phyloP scores from a whole-genome alignment of 2,888 invertebrate genomes.

The Sabatieria punctata region DNA sequence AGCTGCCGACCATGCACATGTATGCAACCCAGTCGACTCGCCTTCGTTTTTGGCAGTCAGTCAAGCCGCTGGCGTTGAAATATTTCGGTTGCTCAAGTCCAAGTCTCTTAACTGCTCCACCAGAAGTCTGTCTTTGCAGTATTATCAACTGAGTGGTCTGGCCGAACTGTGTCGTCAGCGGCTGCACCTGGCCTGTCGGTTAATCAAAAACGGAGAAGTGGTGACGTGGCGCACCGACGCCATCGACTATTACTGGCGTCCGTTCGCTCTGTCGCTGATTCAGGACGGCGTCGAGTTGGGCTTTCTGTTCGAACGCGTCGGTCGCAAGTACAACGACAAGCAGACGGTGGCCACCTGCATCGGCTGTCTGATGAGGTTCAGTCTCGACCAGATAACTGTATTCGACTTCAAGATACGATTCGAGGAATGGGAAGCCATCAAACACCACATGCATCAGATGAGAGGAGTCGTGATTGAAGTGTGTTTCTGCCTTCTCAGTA shows the following conservation, averaged over 20 bases:
- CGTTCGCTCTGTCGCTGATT: slow-evolving; percentile 4
- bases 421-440: slow-evolving; percentile 8
- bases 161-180: neutral
- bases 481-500: too few relatives aligned
- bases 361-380: slow-evolving; percentile 5
- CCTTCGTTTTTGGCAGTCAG: too few relatives aligned
- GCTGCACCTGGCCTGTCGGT: neutral
- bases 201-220: neutral
- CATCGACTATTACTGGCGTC: slow-evolving; percentile 9
- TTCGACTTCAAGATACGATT: slow-evolving; percentile 8
- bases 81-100: too few relatives aligned
- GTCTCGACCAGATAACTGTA: slow-evolving; percentile 5
- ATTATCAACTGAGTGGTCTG: slow-evolving; percentile 6
- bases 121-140: neutral
- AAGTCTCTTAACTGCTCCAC: too few relatives aligned
- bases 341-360: slow-evolving; percentile 8
- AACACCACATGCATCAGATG: slow-evolving; percentile 7
- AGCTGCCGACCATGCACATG: too few relatives aligned
- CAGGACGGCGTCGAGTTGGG: slow-evolving; percentile 8
- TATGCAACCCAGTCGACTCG: too few relatives aligned
- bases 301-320: slow-evolving; percentile 9
- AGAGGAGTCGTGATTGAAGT: neutral
- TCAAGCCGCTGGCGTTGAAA: too few relatives aligned
- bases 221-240: slow-evolving; percentile 5
- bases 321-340: slow-evolving; percentile 9